These are phyloP conservation scores for Theocolax elegans DNA, from an alignment of 1,140 invertebrate genomes.

Conservation along the genomic window DNA sequence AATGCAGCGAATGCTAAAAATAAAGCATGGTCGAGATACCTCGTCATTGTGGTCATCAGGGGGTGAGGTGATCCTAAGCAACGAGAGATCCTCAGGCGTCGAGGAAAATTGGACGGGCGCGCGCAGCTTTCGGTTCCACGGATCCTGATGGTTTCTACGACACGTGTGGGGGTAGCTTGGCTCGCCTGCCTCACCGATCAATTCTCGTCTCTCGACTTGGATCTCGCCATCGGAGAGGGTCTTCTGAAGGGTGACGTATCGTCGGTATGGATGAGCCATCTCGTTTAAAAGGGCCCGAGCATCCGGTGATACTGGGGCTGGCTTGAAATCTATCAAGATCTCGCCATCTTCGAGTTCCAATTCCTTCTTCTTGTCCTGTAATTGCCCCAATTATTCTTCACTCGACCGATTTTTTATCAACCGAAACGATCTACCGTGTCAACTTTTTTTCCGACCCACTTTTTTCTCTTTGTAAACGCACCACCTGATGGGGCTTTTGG, in stretches of 20 bases:
- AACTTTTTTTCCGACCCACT: background rate
- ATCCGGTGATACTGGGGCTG: slow-evolving; percentile 73
- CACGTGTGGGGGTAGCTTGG: slow-evolving; percentile 65
- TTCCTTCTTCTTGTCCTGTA: slow-evolving; percentile 47
- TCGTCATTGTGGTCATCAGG: slow-evolving; percentile 63
- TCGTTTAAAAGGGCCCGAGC: slow-evolving; percentile 67
- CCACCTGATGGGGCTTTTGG: too few species aligned
- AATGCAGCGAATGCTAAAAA: background rate
- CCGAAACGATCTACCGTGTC: too few species aligned
- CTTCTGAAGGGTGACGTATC: slow-evolving; percentile 74
- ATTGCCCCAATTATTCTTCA: background rate
- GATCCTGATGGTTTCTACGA: slow-evolving; percentile 62
- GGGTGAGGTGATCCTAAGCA: slow-evolving; percentile 55
- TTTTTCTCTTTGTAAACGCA: background rate
- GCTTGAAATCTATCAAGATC: slow-evolving; percentile 89
- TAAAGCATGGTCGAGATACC: slow-evolving; percentile 43
- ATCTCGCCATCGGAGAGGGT: slow-evolving; percentile 85
- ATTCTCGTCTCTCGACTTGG: slow-evolving; percentile 71
- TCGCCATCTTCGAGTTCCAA: slow-evolving; percentile 77
- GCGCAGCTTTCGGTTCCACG: slow-evolving; percentile 60
- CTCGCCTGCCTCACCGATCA: slow-evolving; percentile 62
- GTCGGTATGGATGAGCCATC: slow-evolving; percentile 64
- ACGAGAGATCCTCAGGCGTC: slow-evolving; percentile 63
- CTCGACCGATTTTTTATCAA: background rate
- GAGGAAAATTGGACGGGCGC: slow-evolving; percentile 65